These are phyloP conservation scores for Anodontia alba DNA, from an alignment of 2,888 invertebrate genomes.

Conservation along the genomic window DNA sequence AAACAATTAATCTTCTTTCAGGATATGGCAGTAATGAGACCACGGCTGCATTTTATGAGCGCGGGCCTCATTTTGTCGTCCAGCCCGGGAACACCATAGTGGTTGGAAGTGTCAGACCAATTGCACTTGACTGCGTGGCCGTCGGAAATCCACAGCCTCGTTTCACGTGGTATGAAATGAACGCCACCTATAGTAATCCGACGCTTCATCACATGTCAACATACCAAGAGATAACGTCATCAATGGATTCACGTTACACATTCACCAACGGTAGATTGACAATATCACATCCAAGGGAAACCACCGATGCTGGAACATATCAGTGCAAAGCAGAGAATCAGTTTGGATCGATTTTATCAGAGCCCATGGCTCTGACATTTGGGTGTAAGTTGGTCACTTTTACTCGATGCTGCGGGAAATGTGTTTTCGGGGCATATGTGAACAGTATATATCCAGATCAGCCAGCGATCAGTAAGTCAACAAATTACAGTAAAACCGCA, in stretches of 20 bases:
- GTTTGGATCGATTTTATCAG: slow-evolving; percentile 94
- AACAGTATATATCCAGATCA: too few species aligned
- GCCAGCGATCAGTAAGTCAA: too few species aligned
- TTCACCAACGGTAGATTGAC: slow-evolving; percentile 96
- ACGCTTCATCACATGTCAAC: slow-evolving; percentile 87
- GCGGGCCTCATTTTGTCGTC: slow-evolving; percentile 94
- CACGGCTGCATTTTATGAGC: slow-evolving; percentile 92
- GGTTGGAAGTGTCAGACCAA: slow-evolving; percentile 89
- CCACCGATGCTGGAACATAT: slow-evolving; percentile 93
- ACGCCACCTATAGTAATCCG: slow-evolving; percentile 89
- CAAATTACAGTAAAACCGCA: too few species aligned
- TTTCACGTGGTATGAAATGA: slow-evolving; percentile 93
- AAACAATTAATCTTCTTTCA: slow-evolving; percentile 83
- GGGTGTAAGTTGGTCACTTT: slow-evolving; percentile 89
- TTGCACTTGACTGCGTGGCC: slow-evolving; percentile 84
- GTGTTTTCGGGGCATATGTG: too few species aligned
- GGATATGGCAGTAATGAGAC: slow-evolving; percentile 79
- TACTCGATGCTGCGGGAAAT: not conserved
- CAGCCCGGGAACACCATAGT: slow-evolving; percentile 94
- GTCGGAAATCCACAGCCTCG: slow-evolving; percentile 93
- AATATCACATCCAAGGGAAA: slow-evolving; percentile 91
- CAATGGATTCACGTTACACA: slow-evolving; percentile 91
- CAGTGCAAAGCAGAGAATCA: slow-evolving; percentile 95
- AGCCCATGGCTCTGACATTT: slow-evolving; percentile 94
- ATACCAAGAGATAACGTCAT: slow-evolving; percentile 85